These are phyloP conservation scores for Macaria notata DNA, from an alignment of 2,888 invertebrate genomes.

Conservation along the genomic window DNA sequence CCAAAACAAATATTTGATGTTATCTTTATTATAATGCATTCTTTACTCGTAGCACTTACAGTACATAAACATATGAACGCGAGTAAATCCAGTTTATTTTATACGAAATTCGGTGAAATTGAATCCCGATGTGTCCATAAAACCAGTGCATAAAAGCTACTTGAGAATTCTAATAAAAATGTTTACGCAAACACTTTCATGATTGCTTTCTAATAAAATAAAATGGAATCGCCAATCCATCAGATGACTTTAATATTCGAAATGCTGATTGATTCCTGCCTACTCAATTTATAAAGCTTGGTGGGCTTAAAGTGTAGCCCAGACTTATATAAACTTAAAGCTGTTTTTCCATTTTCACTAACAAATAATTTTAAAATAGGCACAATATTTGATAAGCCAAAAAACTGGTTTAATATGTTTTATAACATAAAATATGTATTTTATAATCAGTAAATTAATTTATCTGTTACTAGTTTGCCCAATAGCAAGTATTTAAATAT, in stretches of 20 bases:
- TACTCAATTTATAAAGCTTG: conserved; percentile 15
- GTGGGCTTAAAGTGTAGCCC: conserved; percentile 2
- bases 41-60: no score
- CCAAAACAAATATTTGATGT: no score
- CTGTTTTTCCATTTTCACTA: no score
- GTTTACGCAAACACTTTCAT: conserved; percentile 45
- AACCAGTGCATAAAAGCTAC: conserved; percentile 47
- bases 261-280: conserved; percentile 14
- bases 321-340: background rate
- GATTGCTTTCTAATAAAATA: conserved; percentile 34
- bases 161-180: conserved; percentile 48
- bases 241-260: conserved; percentile 11
- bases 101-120: conserved; percentile 53
- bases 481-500: no score
- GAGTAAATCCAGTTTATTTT: conserved; percentile 57
- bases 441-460: no score
- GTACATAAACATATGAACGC: conserved; percentile 29
- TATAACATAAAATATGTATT: no score
- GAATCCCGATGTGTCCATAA: conserved; percentile 49
- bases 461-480: no score
- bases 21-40: no score
- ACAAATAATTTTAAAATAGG: no score
- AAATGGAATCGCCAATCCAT: conserved; percentile 19
- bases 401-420: no score
- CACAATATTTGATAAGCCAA: no score